Conservation (phyloP, 2,888 invertebrate genomes). For the Abscondita cerata region DNA sequence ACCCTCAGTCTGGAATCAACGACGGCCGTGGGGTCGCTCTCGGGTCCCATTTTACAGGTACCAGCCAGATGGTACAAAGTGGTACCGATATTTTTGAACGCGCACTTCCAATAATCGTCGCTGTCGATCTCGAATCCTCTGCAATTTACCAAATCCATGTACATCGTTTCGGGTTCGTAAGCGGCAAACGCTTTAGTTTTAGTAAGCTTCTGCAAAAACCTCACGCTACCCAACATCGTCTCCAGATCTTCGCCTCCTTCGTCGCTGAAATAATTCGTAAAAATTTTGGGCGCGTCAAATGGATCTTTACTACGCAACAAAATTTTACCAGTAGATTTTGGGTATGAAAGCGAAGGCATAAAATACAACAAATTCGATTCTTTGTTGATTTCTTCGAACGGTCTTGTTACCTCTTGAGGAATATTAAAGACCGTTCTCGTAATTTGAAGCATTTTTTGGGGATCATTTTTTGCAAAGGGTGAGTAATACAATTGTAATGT, state of each 20-base stretch:
- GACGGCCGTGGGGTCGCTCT: constrained; percentile 74
- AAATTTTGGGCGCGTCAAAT: constrained; percentile 84
- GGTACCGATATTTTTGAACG: constrained; percentile 37
- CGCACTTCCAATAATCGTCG: constrained; percentile 65
- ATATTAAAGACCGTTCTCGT: constrained; percentile 10
- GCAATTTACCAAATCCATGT: constrained; percentile 45
- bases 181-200: constrained; percentile 9
- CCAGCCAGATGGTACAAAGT: constrained; percentile 40
- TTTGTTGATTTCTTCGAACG: constrained; percentile 71
- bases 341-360: constrained; percentile 82
- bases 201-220: neutral
- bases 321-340: constrained; percentile 80
- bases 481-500: constrained; percentile 64
- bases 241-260: constrained; percentile 52
- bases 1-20: constrained; percentile 75
- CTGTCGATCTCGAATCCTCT: constrained; percentile 44
- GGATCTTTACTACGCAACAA: constrained; percentile 82
- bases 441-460: constrained; percentile 11
- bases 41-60: constrained; percentile 77
- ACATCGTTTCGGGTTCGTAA: neutral
- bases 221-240: neutral
- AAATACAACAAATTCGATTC: constrained; percentile 76
- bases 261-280: constrained; percentile 91
- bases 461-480: constrained; percentile 55
- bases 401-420: constrained; percentile 73